These are phyloP conservation scores for Oreotragus oreotragus DNA, from an alignment of 2,113 vertebrate species.

Conservation along the genomic window DNA sequence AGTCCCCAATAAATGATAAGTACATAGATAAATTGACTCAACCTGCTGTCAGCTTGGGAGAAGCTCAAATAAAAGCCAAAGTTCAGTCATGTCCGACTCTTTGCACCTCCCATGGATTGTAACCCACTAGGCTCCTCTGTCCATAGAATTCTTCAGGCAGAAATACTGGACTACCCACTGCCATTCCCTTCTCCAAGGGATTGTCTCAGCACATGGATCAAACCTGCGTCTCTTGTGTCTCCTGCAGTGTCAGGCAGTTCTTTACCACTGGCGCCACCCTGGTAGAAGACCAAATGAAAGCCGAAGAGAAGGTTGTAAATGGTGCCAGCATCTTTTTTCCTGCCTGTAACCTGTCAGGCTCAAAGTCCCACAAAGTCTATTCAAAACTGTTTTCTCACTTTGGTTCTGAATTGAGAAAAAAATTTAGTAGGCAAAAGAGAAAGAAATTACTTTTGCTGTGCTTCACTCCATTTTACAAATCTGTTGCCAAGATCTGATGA, in stretches of 20 bases:
- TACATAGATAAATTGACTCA: neutral
- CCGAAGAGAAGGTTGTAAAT: neutral
- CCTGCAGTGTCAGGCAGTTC: neutral
- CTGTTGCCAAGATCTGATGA: neutral
- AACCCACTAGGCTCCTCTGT: neutral
- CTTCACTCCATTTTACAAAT: neutral
- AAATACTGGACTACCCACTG: neutral
- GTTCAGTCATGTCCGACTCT: neutral
- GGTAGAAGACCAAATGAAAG: neutral
- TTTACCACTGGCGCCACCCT: neutral
- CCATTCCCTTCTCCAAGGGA: neutral
- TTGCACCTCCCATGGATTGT: neutral
- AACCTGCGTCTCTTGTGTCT: neutral
- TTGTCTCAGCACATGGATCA: fast-evolving
- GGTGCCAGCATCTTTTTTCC: neutral
- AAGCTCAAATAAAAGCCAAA: neutral
- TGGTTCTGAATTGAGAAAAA: neutral
- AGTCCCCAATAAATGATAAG: neutral
- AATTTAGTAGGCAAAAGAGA: neutral
- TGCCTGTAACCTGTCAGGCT: neutral
- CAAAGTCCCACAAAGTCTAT: neutral
- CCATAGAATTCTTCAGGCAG: neutral
- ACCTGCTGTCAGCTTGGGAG: neutral
- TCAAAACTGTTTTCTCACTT: neutral
- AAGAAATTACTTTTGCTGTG: neutral